phyloP scores from a whole-genome alignment of 1,140 invertebrate genomes.

The Meloidogyne hapla region DNA sequence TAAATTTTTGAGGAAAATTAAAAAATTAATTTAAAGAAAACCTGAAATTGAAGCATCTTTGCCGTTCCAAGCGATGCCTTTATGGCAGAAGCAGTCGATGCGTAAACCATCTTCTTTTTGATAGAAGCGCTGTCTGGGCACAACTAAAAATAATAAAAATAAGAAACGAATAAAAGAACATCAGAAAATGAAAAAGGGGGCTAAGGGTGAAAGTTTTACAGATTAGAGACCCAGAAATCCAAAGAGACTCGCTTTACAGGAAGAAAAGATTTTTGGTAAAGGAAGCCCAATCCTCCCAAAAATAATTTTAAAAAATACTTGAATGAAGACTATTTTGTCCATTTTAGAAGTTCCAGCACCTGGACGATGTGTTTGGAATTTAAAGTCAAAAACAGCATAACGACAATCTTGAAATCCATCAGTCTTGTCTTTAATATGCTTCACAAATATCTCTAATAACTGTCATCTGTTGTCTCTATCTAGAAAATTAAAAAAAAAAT shows the following conservation, averaged over 20 bases:
- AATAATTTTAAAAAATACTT: conserved; percentile 32
- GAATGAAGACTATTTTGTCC: conserved; percentile 64
- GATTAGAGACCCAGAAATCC: too few species aligned
- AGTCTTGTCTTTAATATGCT: conserved; percentile 59
- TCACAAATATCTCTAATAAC: conserved; percentile 62
- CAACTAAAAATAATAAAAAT: too few species aligned
- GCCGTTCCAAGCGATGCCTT: conserved; percentile 63
- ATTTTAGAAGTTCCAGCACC: conserved; percentile 63
- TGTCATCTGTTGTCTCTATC: conserved; percentile 48
- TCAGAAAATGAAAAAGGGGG: not conserved
- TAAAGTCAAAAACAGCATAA: conserved; percentile 64
- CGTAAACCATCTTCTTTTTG: conserved; percentile 66
- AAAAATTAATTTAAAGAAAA: conserved; percentile 28
- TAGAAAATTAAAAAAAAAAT: conserved; percentile 15
- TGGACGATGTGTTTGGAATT: conserved; percentile 59
- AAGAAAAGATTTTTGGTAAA: conserved; percentile 9
- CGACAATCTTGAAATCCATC: conserved; percentile 60
- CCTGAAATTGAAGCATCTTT: conserved; percentile 63
- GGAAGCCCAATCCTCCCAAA: not conserved
- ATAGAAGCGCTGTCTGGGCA: conserved; percentile 65
- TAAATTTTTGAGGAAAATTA: not conserved
- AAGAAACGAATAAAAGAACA: conserved; percentile 26
- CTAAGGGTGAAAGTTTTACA: too few species aligned
- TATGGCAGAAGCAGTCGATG: conserved; percentile 65
- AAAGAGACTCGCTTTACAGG: too few species aligned